Base-by-base conservation (phyloP, 2,888 invertebrate genomes). In the Thalpophila matura region DNA sequence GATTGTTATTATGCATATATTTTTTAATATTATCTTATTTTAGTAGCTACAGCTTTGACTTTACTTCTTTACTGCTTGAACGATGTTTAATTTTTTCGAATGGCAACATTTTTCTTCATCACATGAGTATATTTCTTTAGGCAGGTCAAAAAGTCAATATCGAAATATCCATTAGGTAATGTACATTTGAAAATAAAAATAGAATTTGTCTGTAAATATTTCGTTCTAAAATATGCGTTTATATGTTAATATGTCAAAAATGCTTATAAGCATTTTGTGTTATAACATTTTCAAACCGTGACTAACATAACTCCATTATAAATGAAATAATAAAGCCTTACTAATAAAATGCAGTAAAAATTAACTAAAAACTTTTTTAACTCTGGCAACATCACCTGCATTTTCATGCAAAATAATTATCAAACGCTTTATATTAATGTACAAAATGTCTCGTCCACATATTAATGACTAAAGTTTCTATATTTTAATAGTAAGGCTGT, bases 221-320 rank as follows among this genome's bases (percentile, higher is more conserved):
- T 1, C 3, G 24, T 16, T 12, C 7, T 0, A 7, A 29, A 38
- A 24, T 26, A 22, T 37, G 3, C 16, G 14, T 3, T 20, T 49
- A n/a, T 31, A 29, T 49, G 51, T 67, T 20, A 50, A 40, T 22
- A 4, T 54, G 59, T 66, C 27, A 43, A 57, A 60, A 56, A 43
- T 70, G 42, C 42, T 16, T 53, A 24, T 9, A 62, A 71, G 42
- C 40, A 68, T 72, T 56, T 27, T n/a, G 54, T 65, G 58, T 70
- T 43, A 49, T 81, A 82, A 83, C 69, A 55, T 77, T 56, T 69
- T 31, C 60, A 51, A 76, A 56, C 43, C 61, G 84, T 86, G 74
- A 84, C 83, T 86, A 86, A 86, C 82, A 60, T 54, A 42, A 46
- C 37, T 57, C 58, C 46, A 55, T 67, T n/a, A n/a, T n/a, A n/a